These are phyloP conservation scores for Enteromius radiatus DNA, from an alignment of 2,797 vertebrate species.

Conservation along the genomic window DNA sequence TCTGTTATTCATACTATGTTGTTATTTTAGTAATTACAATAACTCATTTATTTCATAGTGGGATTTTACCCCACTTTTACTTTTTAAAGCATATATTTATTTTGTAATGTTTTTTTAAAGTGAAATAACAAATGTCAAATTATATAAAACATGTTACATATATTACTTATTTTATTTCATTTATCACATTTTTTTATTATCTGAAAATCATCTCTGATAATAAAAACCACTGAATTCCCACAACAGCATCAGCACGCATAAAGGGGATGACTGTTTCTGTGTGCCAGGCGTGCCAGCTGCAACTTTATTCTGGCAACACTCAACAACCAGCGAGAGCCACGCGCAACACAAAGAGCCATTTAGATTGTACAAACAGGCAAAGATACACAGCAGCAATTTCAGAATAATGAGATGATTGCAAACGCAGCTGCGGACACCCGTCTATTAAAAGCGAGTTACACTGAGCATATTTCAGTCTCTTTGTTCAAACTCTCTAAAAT, in stretches of 20 bases:
- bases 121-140: too few relatives aligned
- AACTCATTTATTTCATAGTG: too few relatives aligned
- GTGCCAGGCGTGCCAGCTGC: slow-evolving; percentile 58
- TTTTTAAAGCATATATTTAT: too few relatives aligned
- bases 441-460: slow-evolving; percentile 71
- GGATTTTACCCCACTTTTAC: too few relatives aligned
- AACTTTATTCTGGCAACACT: slow-evolving; percentile 60
- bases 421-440: slow-evolving; percentile 61
- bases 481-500: slow-evolving; percentile 62
- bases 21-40: too few relatives aligned
- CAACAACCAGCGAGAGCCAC: slow-evolving; percentile 49
- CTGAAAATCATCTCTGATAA: background rate
- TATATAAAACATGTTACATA: too few relatives aligned
- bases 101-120: too few relatives aligned
- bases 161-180: background rate
- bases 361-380: slow-evolving; percentile 47
- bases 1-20: too few relatives aligned
- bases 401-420: slow-evolving; percentile 62
- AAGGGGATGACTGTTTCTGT: slow-evolving; percentile 58
- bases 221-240: slow-evolving; percentile 27
- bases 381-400: slow-evolving; percentile 56
- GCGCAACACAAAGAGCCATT: slow-evolving; percentile 54
- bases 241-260: slow-evolving; percentile 58
- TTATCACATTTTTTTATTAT: background rate
- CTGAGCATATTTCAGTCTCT: slow-evolving; percentile 63